Base-by-base conservation (phyloP, 2,797 vertebrate species). In the Pipistrellus kuhlii region DNA sequence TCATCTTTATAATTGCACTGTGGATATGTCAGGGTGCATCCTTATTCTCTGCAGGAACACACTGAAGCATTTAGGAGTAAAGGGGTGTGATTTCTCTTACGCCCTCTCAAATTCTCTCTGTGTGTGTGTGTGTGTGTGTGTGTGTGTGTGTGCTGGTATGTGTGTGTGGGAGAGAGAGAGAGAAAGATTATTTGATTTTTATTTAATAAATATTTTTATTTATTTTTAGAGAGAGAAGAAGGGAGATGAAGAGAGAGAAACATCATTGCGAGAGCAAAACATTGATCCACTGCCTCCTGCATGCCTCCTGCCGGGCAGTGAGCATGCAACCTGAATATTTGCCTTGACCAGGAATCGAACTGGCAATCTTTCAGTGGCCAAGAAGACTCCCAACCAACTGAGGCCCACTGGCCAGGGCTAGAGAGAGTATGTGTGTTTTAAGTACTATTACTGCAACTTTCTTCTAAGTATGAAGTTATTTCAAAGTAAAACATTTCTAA, bases 391-490 rank as follows among this genome's bases (percentile, higher is more conserved):
- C 57, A 59, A 12, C 25, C 23, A 59, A 30, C 57, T 59, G 12
- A 59, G 57, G 57, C 57, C 30, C 25, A 59, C 57, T 59, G 25
- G 25, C 25, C 25, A 59, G 57, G 25, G 57, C 11, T 44, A 44
- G 44, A 44, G 73, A 32, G 15, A 21, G n/a, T 25, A 12, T 21
- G 27, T 6, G 51, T 6, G 51, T 90, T 71, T 78, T 71, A 51
- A 81, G n/a, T 30, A 55, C 11, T 44, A 21, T 81, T 64, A 53
- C 89, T 95, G 9, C 3, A 86, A 75, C 18, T 96, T 94, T 68
- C 27, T 35, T 81, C 12, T 53, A 38, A 92, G 6, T 68, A 87
- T 94, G 30, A 84, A 78, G 41, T 85, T 51, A 53, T 59, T 66
- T 46, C 18, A 95, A 86, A 72, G 64, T 62, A 83, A 64, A 75